Evolutionary conservation across 2,113 vertebrate genomes (phyloP).

Genomic region (Coptodon rendalli): DNA sequence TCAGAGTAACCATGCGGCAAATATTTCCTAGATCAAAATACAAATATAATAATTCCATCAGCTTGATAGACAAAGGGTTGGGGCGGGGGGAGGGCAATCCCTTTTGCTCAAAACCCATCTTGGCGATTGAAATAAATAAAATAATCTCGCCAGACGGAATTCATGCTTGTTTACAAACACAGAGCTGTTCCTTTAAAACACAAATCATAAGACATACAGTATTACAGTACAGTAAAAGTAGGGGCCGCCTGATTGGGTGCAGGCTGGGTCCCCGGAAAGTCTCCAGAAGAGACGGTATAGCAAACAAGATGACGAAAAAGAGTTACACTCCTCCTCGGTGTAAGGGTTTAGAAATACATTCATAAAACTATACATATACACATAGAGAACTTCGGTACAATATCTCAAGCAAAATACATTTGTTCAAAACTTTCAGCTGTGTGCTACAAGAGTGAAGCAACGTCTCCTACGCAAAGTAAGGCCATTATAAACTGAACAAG

Average conservation of each 20-base stretch:
- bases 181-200: conserved; percentile 20
- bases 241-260: not conserved
- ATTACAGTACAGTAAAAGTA: conserved; percentile 38
- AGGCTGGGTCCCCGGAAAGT: conserved; percentile 22
- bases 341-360: conserved; percentile 68
- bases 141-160: conserved; percentile 22
- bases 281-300: conserved; percentile 14
- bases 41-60: conserved; percentile 24
- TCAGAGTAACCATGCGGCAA: conserved; percentile 42
- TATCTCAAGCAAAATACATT: conserved; percentile 71
- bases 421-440: conserved; percentile 59
- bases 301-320: conserved; percentile 37
- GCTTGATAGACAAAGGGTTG: not conserved
- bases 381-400: conserved; percentile 59
- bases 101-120: conserved; percentile 16
- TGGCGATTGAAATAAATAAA: conserved; percentile 38
- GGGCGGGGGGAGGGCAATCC: not conserved
- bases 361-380: conserved; percentile 67
- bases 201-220: conserved; percentile 24
- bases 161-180: conserved; percentile 37
- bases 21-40: conserved; percentile 32
- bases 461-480: conserved; percentile 63
- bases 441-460: conserved; percentile 62
- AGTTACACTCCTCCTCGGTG: conserved; percentile 30
- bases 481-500: conserved; percentile 70